These are phyloP conservation scores for Amphipoea oculea DNA, from an alignment of 2,888 invertebrate genomes.

Conservation along the genomic window DNA sequence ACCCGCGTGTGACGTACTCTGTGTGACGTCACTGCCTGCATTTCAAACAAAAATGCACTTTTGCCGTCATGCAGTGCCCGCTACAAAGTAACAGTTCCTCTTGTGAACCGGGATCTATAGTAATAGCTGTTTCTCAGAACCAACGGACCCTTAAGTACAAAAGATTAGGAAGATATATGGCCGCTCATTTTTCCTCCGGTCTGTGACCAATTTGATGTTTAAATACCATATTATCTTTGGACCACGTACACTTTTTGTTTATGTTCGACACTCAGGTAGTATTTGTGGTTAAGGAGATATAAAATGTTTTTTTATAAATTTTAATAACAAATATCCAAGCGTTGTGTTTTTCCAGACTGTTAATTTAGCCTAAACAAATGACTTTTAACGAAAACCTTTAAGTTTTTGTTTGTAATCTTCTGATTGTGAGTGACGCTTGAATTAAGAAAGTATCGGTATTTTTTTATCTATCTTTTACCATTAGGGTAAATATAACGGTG, in stretches of 20 bases:
- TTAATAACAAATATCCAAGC: conserved; percentile 2
- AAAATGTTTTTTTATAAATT: conserved; percentile 42
- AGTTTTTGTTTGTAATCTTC: conserved; percentile 4
- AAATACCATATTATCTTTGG: conserved; percentile 78
- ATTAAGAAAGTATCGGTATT: conserved; percentile 2
- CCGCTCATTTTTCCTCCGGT: conserved; percentile 78
- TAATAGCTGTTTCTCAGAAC: conserved; percentile 83
- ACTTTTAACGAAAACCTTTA: neutral
- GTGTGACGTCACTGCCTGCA: conserved; percentile 85
- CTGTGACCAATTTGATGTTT: conserved; percentile 88
- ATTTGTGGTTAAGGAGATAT: conserved; percentile 73
- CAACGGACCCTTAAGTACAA: conserved; percentile 83
- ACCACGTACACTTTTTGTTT: conserved; percentile 74
- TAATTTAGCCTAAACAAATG: conserved; percentile 5
- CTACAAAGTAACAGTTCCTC: conserved; percentile 86
- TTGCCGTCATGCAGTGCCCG: conserved; percentile 82
- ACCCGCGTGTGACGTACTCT: conserved; percentile 75
- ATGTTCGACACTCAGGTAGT: conserved; percentile 73
- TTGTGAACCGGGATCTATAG: conserved; percentile 88
- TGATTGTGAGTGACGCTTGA: conserved; percentile 1
- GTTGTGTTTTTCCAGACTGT: conserved; percentile 10
- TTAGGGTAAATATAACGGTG: conserved; percentile 15
- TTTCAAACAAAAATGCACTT: conserved; percentile 87
- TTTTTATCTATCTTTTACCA: conserved; percentile 5
- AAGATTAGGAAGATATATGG: conserved; percentile 83